Percentiles rank a stretch among this genome's conserved stretches.
Evolutionary conservation across 2,113 vertebrate genomes (phyloP).

Genomic region (Callithrix jacchus): DNA sequence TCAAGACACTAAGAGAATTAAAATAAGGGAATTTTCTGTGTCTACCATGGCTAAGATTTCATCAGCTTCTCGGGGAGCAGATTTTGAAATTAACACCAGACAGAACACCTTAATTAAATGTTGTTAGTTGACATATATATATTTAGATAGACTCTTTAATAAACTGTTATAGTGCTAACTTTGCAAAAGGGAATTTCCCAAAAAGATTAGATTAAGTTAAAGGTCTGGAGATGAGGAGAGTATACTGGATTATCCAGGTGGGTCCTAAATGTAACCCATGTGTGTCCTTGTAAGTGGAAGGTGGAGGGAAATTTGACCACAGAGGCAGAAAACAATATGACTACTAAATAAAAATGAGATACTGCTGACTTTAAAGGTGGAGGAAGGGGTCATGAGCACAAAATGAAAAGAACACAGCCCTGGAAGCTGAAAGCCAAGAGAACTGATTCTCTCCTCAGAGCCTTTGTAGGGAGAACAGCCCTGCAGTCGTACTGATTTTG

Average conservation of each 20-base stretch:
- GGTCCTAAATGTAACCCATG: not conserved
- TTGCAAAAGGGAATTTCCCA: not conserved
- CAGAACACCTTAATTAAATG: not conserved
- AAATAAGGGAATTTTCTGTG: not conserved
- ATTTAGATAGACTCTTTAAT: not conserved
- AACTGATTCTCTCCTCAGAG: not conserved
- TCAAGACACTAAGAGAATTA: not conserved
- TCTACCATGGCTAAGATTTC: not conserved
- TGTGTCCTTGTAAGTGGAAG: not conserved
- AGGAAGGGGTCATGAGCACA: not conserved
- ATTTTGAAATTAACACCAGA: conserved; percentile 9
- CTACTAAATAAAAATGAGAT: not conserved
- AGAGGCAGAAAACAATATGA: not conserved
- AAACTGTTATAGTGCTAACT: not conserved
- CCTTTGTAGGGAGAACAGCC: rapidly evolving
- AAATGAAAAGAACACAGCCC: not conserved
- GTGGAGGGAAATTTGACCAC: not conserved
- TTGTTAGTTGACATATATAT: not conserved
- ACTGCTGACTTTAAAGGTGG: not conserved
- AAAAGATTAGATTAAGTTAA: not conserved
- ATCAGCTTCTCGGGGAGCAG: not conserved
- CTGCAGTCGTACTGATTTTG: not conserved
- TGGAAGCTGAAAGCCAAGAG: not conserved
- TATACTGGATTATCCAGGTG: not conserved
- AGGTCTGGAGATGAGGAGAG: not conserved